Evolutionary conservation across 2,797 vertebrate genomes (phyloP), one percentile per base, ranked within the genome.

Genomic region (Argyrosomus regius): DNA sequence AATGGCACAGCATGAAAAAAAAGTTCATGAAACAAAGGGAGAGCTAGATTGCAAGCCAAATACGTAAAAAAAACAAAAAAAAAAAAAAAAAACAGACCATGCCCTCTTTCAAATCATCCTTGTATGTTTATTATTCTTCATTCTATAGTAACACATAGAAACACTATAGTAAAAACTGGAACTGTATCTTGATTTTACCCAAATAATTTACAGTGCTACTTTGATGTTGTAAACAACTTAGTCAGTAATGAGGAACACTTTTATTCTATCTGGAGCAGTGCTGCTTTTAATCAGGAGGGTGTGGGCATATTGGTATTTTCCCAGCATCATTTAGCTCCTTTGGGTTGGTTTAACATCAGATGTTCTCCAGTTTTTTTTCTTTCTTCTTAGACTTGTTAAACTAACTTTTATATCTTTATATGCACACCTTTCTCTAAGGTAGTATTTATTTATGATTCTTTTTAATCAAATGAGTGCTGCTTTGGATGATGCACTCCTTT

Each of bases 221-320:
- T 79, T 75, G 69, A 77, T 76, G 72, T 72, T 61, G 73, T 77
- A 72, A 81, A 82, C 72, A 81, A 78, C 62, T 61, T 65, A 18
- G 59, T 67, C 57, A 45, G 35, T 83, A 78, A 87, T 78, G 79
- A 83, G 72, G 70, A 82, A 49, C 61, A 28, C 39, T 82, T 66
- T 80, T 58, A 67, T 66, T 78, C 20, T 49, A 54, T 74, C 67
- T 81, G 60, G 20, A 56, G 68, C 39, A 66, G 70, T 35, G 20
- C 17, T 78, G 72, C 79, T 79, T 82, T 84, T 61, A 77, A 80
- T 81, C 75, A 76, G 26, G 46, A 56, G 46, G 13, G 16, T 61
- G 39, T 61, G 59, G 54, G 14, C 24, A 46, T 64, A 48, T 39
- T 31, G 11, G 14, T 64, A 22, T 75, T 77, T 48, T 57, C 52